phyloP scores from a whole-genome alignment of 92 coral and sea anemone species.

The Heliopora coerulea region DNA sequence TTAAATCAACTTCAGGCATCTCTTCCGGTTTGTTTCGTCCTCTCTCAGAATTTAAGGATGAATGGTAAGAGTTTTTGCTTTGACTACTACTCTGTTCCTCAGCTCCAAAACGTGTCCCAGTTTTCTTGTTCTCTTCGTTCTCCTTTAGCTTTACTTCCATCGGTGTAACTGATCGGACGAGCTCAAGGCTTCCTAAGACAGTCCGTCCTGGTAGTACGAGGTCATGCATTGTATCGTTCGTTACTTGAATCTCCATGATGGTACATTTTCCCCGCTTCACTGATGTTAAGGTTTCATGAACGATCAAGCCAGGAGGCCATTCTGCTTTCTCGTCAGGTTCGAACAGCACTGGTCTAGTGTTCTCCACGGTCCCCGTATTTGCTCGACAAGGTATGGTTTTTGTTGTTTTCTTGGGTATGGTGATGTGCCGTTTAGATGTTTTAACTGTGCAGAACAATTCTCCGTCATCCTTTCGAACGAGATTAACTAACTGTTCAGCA shows the following conservation, averaged over 20 bases:
- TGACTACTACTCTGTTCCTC: no score
- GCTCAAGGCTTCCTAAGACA: constrained; percentile 45
- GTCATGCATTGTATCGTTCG: constrained; percentile 40
- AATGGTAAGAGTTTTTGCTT: background rate
- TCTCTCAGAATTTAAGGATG: background rate
- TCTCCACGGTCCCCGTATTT: constrained; percentile 15
- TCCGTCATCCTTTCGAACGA: background rate
- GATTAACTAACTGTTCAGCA: background rate
- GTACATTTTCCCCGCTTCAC: constrained; percentile 25
- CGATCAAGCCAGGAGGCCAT: constrained; percentile 26
- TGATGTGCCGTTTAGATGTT: constrained; percentile 13
- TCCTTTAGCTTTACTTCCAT: constrained; percentile 43
- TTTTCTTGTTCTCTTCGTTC: no score
- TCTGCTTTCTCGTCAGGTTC: constrained; percentile 37
- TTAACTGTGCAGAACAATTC: constrained; percentile 15
- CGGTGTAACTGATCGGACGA: constrained; percentile 57
- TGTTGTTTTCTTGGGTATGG: background rate
- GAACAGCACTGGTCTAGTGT: constrained; percentile 27
- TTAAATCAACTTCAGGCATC: constrained; percentile 28
- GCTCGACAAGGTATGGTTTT: constrained; percentile 11
- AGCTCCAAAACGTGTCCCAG: no score
- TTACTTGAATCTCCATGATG: constrained; percentile 29
- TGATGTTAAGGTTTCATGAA: constrained; percentile 23
- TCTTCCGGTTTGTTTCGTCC: background rate
- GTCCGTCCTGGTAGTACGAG: constrained; percentile 48